phyloP scores from a whole-genome alignment of 2,888 invertebrate species.

The Epistrophe grossulariae region DNA sequence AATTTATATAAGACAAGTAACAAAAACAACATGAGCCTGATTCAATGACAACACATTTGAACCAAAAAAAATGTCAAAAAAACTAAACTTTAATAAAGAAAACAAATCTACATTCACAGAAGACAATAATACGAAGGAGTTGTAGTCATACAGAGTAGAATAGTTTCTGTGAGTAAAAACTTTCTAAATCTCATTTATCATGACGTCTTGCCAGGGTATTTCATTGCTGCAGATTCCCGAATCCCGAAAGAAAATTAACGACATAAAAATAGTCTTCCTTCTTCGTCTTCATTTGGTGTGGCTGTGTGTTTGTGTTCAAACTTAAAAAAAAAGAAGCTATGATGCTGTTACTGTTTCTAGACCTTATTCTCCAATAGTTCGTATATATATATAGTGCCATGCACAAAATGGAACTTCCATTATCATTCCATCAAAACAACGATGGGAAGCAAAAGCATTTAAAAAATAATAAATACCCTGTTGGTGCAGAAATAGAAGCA shows the following conservation, averaged over 20 bases:
- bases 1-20: constrained; percentile 13
- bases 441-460: constrained; percentile 61
- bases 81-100: neutral
- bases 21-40: constrained; percentile 38
- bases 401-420: constrained; percentile 47
- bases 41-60: constrained; percentile 31
- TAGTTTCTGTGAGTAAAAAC: constrained; percentile 42
- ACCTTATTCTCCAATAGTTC: neutral
- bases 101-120: constrained; percentile 20
- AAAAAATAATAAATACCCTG: constrained; percentile 72
- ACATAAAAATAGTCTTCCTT: constrained; percentile 46
- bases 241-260: constrained; percentile 67
- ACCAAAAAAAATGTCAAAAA: neutral
- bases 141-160: neutral
- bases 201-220: constrained; percentile 53
- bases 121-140: constrained; percentile 7
- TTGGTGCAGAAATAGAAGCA: constrained; percentile 32
- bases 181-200: constrained; percentile 74
- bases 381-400: neutral
- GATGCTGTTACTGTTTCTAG: constrained; percentile 1
- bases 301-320: neutral
- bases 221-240: constrained; percentile 57
- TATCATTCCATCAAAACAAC: constrained; percentile 68
- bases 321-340: neutral
- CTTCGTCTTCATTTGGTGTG: neutral